phyloP scores from a whole-genome alignment of 1,140 invertebrate genomes.

The Rhyzopertha dominica region DNA sequence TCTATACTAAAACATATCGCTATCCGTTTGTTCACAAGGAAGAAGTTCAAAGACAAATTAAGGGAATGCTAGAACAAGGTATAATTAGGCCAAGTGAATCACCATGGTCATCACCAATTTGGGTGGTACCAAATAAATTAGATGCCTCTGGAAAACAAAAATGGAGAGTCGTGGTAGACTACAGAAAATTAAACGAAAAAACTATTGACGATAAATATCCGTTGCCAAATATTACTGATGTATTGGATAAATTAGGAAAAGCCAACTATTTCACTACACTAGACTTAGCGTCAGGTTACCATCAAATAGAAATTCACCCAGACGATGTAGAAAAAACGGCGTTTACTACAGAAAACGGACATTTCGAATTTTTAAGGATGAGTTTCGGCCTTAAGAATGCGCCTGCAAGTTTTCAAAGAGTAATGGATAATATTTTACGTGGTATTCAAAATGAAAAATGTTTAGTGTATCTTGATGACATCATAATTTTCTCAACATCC shows the following conservation, averaged over 20 bases:
- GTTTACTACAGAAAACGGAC: conserved; percentile 21
- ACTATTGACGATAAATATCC: conserved; percentile 21
- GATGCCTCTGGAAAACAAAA: conserved; percentile 30
- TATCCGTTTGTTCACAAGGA: conserved; percentile 10
- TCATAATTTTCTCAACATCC: conserved; percentile 24
- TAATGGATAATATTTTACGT: too few species aligned
- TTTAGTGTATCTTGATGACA: conserved; percentile 33
- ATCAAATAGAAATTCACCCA: conserved; percentile 20
- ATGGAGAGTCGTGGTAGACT: conserved; percentile 25
- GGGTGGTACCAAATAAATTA: too few species aligned
- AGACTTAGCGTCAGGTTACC: conserved; percentile 16
- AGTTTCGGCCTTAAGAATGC: conserved; percentile 25
- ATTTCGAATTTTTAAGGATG: conserved; percentile 27
- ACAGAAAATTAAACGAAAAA: conserved; percentile 22
- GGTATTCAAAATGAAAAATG: too few species aligned
- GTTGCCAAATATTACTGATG: conserved; percentile 25
- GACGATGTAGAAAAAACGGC: conserved; percentile 18
- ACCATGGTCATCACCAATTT: too few species aligned
- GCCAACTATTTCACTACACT: conserved; percentile 36
- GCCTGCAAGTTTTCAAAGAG: conserved; percentile 1
- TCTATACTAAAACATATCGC: conserved; percentile 15
- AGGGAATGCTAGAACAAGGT: conserved; percentile 8
- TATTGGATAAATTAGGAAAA: conserved; percentile 43
- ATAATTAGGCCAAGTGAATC: too few species aligned
- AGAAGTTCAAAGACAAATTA: conserved; percentile 12